A percentile compares a stretch with the other conserved stretches of the same genome.
phyloP scores from a whole-genome alignment of 2,888 invertebrate genomes.

The Himalopsyche kuldschensis region DNA sequence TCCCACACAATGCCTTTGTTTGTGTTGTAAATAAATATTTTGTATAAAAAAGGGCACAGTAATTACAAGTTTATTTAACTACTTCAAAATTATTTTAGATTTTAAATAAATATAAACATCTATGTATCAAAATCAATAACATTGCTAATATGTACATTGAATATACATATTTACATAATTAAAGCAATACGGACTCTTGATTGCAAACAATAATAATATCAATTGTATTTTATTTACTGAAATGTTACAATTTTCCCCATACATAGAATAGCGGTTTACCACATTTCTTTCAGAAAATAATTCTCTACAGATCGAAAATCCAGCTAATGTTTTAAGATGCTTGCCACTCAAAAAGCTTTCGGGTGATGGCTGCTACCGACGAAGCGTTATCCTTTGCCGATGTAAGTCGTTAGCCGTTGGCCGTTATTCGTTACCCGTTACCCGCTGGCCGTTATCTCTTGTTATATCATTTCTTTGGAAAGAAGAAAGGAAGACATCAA shows the following conservation, averaged over 20 bases:
- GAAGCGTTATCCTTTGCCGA: neutral
- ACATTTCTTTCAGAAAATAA: neutral
- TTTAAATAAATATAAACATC: too few relatives aligned
- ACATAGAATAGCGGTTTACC: neutral
- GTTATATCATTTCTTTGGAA: slow-evolving; percentile 32
- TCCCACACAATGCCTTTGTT: too few relatives aligned
- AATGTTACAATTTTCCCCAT: neutral
- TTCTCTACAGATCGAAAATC: neutral
- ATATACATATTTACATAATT: too few relatives aligned
- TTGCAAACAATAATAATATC: too few relatives aligned
- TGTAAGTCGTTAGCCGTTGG: slow-evolving; percentile 15
- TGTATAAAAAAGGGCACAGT: too few relatives aligned
- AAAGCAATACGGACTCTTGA: too few relatives aligned
- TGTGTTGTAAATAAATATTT: too few relatives aligned
- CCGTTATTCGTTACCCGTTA: slow-evolving; percentile 26
- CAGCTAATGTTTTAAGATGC: neutral
- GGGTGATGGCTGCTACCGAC: neutral
- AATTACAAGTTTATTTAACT: too few relatives aligned
- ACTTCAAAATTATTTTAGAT: too few relatives aligned
- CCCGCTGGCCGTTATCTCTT: slow-evolving; percentile 17
- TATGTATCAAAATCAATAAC: too few relatives aligned
- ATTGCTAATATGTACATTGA: too few relatives aligned
- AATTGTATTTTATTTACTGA: too few relatives aligned
- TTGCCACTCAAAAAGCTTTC: neutral
- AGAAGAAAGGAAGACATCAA: slow-evolving; percentile 36